These are phyloP conservation scores for Brachionus rotundiformis DNA, from an alignment of 1,140 invertebrate genomes.

Conservation along the genomic window DNA sequence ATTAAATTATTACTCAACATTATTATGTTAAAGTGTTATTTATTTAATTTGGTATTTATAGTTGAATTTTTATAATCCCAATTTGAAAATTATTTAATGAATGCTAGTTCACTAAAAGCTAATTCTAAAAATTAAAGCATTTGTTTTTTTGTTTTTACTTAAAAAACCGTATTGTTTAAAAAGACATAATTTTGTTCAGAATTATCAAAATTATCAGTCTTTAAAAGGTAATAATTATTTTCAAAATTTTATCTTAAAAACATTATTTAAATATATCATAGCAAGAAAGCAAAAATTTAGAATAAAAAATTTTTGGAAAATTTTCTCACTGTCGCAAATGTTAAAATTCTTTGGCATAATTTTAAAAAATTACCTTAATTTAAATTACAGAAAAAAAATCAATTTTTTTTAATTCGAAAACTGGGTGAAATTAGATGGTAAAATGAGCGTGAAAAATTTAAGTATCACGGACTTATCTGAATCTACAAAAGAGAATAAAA, in stretches of 20 bases:
- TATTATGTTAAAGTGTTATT: too few relatives aligned
- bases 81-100: neutral
- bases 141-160: neutral
- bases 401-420: neutral
- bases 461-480: neutral
- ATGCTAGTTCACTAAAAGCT: too few relatives aligned
- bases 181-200: neutral
- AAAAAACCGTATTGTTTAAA: neutral
- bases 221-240: constrained; percentile 5
- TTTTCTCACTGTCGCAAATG: neutral
- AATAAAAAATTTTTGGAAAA: neutral
- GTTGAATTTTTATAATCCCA: neutral
- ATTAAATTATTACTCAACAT: too few relatives aligned
- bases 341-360: neutral
- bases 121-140: neutral
- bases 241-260: neutral
- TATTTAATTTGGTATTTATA: too few relatives aligned
- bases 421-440: neutral
- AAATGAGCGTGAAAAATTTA: neutral
- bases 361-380: neutral
- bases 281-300: too few relatives aligned
- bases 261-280: too few relatives aligned
- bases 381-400: neutral
- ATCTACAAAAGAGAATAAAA: neutral
- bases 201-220: constrained; percentile 3